These are phyloP conservation scores for Drosophila virilis DNA, from an alignment of 1,140 invertebrate species.

Conservation along the genomic window DNA sequence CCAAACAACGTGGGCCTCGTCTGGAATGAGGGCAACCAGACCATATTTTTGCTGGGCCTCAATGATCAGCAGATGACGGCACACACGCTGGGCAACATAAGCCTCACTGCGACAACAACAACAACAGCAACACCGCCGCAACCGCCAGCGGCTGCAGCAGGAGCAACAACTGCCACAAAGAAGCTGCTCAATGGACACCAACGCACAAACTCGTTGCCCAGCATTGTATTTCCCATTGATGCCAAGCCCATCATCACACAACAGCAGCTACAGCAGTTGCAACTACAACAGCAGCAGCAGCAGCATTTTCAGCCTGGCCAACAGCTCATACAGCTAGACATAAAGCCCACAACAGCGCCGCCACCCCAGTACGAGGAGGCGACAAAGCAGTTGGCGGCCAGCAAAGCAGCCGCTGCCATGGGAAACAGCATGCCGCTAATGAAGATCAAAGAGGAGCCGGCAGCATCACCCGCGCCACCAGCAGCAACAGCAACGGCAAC, in stretches of 20 bases:
- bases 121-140: constrained; percentile 40
- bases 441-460: constrained; percentile 79
- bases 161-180: constrained; percentile 47
- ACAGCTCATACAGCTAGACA: constrained; percentile 83
- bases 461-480: constrained; percentile 37
- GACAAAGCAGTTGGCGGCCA: constrained; percentile 86
- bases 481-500: constrained; percentile 2
- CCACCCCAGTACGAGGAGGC: constrained; percentile 90
- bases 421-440: constrained; percentile 55
- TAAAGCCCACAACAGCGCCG: constrained; percentile 77
- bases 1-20: constrained; percentile 77
- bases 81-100: constrained; percentile 78
- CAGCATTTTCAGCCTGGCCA: constrained; percentile 61
- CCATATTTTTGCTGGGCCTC: constrained; percentile 79
- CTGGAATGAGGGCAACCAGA: constrained; percentile 83
- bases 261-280: constrained; percentile 69
- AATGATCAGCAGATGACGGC: constrained; percentile 83
- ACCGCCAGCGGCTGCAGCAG: constrained; percentile 28
- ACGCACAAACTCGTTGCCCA: constrained; percentile 77
- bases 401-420: constrained; percentile 68
- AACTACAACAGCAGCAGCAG: constrained; percentile 59
- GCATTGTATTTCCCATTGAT: constrained; percentile 79
- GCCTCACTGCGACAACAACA: constrained; percentile 69
- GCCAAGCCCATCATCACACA: constrained; percentile 74
- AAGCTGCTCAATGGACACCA: constrained; percentile 82